Percentiles rank a stretch among this genome's conserved stretches.
Conservation (phyloP, 2,888 invertebrate genomes). For the Lampropteryx suffumata region DNA sequence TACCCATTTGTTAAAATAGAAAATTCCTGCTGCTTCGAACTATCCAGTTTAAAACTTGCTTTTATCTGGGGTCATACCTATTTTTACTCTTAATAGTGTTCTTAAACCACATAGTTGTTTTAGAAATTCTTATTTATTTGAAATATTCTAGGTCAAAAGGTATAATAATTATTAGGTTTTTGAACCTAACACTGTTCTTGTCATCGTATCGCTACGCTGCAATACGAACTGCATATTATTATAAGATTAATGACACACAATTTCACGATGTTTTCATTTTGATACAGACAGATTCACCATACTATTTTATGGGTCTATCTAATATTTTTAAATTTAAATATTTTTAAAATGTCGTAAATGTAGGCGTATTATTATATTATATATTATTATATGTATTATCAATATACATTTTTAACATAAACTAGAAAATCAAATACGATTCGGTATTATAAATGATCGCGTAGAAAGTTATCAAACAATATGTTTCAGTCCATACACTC, state of each 20-base stretch:
- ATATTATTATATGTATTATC: too few species aligned
- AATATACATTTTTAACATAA: too few species aligned
- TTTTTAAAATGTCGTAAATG: too few species aligned
- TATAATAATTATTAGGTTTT: conserved; percentile 16
- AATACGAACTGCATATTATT: too few species aligned
- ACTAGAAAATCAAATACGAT: too few species aligned
- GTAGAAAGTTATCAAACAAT: neutral
- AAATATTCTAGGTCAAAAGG: conserved; percentile 2
- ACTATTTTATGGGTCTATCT: too few species aligned
- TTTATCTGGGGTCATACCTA: neutral
- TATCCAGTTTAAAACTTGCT: neutral
- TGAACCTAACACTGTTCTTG: conserved; percentile 6
- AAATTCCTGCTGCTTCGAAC: neutral
- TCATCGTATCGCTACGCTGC: neutral
- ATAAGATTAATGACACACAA: neutral
- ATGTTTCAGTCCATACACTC: neutral
- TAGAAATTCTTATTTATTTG: conserved; percentile 4
- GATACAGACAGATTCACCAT: neutral
- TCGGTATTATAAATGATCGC: neutral
- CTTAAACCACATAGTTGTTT: neutral
- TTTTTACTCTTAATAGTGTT: too few species aligned
- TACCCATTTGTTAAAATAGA: neutral
- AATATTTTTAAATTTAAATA: too few species aligned
- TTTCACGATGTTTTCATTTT: neutral
- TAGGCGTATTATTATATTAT: too few species aligned